Evolutionary conservation across 1,140 invertebrate genomes (phyloP).

Genomic region (Drosophila equinoxialis): DNA sequence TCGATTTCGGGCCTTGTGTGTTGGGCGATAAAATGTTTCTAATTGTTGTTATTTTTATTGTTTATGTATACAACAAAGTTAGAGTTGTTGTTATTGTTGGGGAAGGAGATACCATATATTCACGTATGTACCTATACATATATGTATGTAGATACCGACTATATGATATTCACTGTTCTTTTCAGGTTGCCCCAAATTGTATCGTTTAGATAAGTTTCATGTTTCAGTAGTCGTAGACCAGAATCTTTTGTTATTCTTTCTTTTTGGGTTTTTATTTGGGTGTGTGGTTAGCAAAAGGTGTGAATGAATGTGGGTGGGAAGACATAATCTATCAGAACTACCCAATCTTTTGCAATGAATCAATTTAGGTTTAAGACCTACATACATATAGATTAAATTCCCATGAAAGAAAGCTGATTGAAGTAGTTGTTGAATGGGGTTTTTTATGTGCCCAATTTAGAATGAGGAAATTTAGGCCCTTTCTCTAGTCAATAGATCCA

Average conservation of each 20-base stretch:
- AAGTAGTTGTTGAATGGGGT: slow-evolving; percentile 4
- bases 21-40: slow-evolving; percentile 63
- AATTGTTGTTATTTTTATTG: slow-evolving; percentile 69
- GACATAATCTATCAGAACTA: neutral
- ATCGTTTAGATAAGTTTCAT: slow-evolving; percentile 40
- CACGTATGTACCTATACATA: too few relatives aligned
- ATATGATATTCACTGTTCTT: slow-evolving; percentile 50
- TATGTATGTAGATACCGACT: slow-evolving; percentile 49
- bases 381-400: slow-evolving; percentile 30
- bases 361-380: slow-evolving; percentile 29
- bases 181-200: slow-evolving; percentile 47
- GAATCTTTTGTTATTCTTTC: neutral
- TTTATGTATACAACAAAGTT: slow-evolving; percentile 40
- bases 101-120: neutral
- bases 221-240: neutral
- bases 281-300: slow-evolving; percentile 5
- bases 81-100: too few relatives aligned
- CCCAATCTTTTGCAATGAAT: slow-evolving; percentile 26
- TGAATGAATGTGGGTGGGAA: slow-evolving; percentile 7
- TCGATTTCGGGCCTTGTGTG: slow-evolving; percentile 73
- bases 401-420: slow-evolving; percentile 28
- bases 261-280: neutral
- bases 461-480: too few relatives aligned
- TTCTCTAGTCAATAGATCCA: too few relatives aligned
- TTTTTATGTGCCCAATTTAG: too few relatives aligned